A percentile compares a stretch with the other conserved stretches of the same genome.
These are phyloP conservation scores for Plumapathes pennacea DNA, from an alignment of 92 coral and sea anemone species.

Conservation along the genomic window DNA sequence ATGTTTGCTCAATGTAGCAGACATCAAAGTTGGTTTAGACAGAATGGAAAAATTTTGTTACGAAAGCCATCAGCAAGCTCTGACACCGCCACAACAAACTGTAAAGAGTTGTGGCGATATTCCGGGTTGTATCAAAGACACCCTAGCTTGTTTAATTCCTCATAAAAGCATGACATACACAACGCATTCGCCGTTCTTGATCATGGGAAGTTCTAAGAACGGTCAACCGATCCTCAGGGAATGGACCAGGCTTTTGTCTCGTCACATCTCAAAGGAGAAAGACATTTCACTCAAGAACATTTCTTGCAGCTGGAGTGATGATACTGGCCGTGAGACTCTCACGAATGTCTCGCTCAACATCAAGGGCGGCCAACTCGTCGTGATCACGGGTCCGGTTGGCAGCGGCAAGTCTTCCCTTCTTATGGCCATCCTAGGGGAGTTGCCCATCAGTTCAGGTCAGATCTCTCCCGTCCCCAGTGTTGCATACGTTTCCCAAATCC, in stretches of 20 bases:
- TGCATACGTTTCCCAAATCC: conserved; percentile 50
- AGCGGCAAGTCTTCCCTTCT: conserved; percentile 49
- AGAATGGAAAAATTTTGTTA: conserved; percentile 24
- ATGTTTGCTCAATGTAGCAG: conserved; percentile 20
- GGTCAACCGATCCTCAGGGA: no score
- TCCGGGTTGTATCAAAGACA: no score
- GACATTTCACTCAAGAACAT: conserved; percentile 22
- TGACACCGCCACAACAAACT: no score
- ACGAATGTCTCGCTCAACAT: conserved; percentile 6
- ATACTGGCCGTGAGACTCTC: conserved; percentile 5
- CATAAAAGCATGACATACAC: background rate
- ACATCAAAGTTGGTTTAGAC: conserved; percentile 17
- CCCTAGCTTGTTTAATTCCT: no score
- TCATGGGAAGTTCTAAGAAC: no score
- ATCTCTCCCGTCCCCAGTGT: conserved; percentile 31
- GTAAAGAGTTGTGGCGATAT: no score
- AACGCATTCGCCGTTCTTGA: background rate
- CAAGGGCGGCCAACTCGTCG: conserved; percentile 7
- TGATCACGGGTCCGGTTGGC: conserved; percentile 28
- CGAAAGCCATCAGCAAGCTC: no score
- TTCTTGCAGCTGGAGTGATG: conserved; percentile 23
- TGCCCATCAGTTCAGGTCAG: conserved; percentile 45
- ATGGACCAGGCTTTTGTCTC: background rate
- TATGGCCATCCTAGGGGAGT: conserved; percentile 46
- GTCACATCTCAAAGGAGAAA: background rate